Base-by-base conservation (phyloP, 2,888 invertebrate species). In the Hetaerina titia region DNA sequence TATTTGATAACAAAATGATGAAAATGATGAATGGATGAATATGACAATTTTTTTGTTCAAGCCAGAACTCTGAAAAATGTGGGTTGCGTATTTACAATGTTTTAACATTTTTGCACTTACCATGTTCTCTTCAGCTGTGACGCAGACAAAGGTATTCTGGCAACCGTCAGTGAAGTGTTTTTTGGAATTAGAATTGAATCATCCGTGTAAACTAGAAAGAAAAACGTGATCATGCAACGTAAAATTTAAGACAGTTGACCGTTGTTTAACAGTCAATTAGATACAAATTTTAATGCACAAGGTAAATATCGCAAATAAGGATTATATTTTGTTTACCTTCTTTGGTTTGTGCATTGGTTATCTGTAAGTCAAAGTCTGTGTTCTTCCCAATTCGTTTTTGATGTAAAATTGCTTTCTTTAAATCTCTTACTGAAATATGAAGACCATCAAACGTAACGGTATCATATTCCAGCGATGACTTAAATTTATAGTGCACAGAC, bases 401-500 rank as follows among this genome's bases (percentile, higher is more conserved):
- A 96, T 99, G 98, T 95, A 99, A 98, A 96, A 99, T 99, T 95
- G 99, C 98, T 96, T 99, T 98, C 97, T 99, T 99, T 95, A 99
- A 97, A 96, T 99, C 99, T 90, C 98, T 98, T 96, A 99, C 98
- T 89, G 99, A 99, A 96, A 99, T 99, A 97, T 99, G 99, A 95
- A 99, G 97, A 95, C 99, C 99, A 97, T 99, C 99, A 97, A 99
- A 99, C 81, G 99, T 99, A 95, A 99, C 98, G 15, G 99, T 99
- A 96, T 99, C 99, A 97, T 98, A 99, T 97, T 99, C 99, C 96
- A 99, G 97, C 95, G 99, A 98, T 96, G 99, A 99, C 97, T 99
- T 99, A 97, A 99, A 99, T 97, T 99, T 99, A 97, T 99, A 99
- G 97, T 99, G 99, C 96, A 99, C 99, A 96, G 99, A 99, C 98